Conservation (phyloP, 2,797 vertebrate genomes). For the Percopsis omiscomaycus region DNA sequence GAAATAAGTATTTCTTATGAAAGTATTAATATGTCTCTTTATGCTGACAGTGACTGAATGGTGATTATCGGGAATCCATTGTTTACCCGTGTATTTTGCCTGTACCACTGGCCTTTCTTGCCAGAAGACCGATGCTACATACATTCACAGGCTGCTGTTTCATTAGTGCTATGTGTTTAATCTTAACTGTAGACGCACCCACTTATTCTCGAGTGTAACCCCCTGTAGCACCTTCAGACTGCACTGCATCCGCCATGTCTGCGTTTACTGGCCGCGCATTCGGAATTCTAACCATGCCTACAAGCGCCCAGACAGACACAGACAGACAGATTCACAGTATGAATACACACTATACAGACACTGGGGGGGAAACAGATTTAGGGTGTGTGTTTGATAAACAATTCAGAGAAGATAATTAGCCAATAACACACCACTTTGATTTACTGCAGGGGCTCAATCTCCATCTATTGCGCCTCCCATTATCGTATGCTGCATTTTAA, state of each 20-base stretch:
- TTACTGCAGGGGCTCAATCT: conserved; percentile 46
- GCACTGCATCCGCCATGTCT: not conserved
- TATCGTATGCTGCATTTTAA: conserved; percentile 71
- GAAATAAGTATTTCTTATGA: too few relatives aligned
- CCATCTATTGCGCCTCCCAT: conserved; percentile 55
- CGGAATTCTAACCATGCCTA: conserved; percentile 37
- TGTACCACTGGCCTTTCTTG: too few relatives aligned
- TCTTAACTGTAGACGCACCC: too few relatives aligned
- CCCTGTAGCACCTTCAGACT: too few relatives aligned
- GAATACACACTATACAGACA: conserved; percentile 3
- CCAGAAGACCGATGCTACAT: too few relatives aligned
- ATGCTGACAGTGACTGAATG: too few relatives aligned
- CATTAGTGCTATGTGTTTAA: too few relatives aligned
- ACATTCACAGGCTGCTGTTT: too few relatives aligned
- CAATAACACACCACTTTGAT: conserved; percentile 61
- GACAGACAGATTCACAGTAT: conserved; percentile 14
- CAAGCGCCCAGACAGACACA: conserved; percentile 18
- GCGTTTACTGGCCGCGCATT: conserved; percentile 15
- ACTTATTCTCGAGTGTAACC: too few relatives aligned
- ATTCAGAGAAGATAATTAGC: conserved; percentile 68
- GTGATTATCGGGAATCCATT: too few relatives aligned
- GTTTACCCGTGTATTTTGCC: too few relatives aligned
- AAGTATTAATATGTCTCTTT: too few relatives aligned
- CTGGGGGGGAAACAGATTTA: conserved; percentile 28
- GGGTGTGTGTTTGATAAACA: conserved; percentile 68